These are phyloP conservation scores for Eupithecia centaureata DNA, from an alignment of 2,888 invertebrate species.

Conservation along the genomic window DNA sequence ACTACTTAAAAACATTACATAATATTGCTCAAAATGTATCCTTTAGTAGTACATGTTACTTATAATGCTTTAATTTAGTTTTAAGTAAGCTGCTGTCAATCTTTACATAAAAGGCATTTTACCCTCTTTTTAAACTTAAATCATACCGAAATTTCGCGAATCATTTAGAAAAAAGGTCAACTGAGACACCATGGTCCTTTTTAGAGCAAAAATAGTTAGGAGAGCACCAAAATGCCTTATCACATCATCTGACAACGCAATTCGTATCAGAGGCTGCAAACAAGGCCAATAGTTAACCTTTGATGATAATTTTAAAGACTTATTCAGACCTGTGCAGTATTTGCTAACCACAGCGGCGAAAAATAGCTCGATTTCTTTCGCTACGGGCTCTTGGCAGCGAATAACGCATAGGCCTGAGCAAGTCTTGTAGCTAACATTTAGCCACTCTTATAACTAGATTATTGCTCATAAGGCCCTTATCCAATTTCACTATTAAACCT, in stretches of 20 bases:
- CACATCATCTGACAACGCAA: background rate
- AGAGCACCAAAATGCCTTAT: background rate
- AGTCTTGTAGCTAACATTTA: constrained; percentile 8
- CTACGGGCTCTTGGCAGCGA: background rate
- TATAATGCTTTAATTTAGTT: constrained; percentile 3
- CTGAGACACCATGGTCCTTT: constrained; percentile 13
- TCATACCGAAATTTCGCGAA: constrained; percentile 25
- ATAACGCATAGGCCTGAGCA: background rate
- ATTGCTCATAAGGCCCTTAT: constrained; percentile 25
- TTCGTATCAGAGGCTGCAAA: background rate
- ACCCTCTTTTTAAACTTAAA: constrained; percentile 41
- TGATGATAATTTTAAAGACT: background rate
- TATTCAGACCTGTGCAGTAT: background rate
- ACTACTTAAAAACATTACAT: constrained; percentile 8
- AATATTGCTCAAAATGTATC: background rate
- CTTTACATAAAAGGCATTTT: constrained; percentile 41
- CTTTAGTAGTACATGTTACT: background rate
- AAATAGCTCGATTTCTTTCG: background rate
- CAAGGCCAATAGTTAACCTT: background rate
- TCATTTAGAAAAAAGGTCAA: constrained; percentile 27
- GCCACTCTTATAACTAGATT: constrained; percentile 7
- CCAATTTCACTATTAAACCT: constrained; percentile 44
- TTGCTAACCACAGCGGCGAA: background rate
- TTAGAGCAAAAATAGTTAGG: constrained; percentile 15
- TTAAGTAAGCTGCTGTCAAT: constrained; percentile 34